Percentiles rank a stretch among this genome's conserved stretches.
These are phyloP conservation scores for Psephotus haematonotus DNA, from an alignment of 2,113 vertebrate species.

Conservation along the genomic window DNA sequence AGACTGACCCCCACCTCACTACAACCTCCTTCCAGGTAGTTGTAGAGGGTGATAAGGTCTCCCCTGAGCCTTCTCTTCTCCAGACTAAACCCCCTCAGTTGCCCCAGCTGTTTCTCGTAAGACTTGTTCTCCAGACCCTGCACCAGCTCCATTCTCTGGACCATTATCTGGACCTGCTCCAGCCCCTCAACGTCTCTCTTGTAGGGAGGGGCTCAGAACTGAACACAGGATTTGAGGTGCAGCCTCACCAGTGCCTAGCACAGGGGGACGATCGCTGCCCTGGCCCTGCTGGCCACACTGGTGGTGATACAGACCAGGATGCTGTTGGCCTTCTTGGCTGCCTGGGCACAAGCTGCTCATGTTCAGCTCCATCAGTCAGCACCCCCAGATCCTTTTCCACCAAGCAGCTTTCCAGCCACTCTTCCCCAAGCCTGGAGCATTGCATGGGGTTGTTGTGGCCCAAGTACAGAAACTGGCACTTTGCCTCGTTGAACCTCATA, in stretches of 20 bases:
- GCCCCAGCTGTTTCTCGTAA: neutral
- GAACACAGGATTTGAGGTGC: neutral
- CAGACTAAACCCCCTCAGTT: accelerated
- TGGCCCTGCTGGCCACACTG: neutral
- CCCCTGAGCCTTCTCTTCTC: neutral
- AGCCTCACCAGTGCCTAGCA: neutral
- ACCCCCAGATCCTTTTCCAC: neutral
- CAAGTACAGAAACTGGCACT: neutral
- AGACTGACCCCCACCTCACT: accelerated
- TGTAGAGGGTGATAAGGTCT: neutral
- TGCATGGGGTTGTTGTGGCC: too few species aligned
- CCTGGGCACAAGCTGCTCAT: accelerated
- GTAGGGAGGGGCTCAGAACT: neutral
- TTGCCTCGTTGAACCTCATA: neutral
- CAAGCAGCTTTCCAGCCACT: neutral
- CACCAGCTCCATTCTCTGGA: accelerated
- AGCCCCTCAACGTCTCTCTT: neutral
- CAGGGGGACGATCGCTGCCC: accelerated
- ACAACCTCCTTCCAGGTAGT: neutral
- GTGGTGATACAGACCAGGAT: neutral
- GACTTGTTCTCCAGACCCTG: neutral
- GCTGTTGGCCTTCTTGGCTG: neutral
- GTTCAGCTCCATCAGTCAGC: neutral
- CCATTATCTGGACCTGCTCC: accelerated
- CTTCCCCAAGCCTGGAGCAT: neutral